phyloP scores from a whole-genome alignment of 2,888 invertebrate genomes.

The Ellobium chinense region DNA sequence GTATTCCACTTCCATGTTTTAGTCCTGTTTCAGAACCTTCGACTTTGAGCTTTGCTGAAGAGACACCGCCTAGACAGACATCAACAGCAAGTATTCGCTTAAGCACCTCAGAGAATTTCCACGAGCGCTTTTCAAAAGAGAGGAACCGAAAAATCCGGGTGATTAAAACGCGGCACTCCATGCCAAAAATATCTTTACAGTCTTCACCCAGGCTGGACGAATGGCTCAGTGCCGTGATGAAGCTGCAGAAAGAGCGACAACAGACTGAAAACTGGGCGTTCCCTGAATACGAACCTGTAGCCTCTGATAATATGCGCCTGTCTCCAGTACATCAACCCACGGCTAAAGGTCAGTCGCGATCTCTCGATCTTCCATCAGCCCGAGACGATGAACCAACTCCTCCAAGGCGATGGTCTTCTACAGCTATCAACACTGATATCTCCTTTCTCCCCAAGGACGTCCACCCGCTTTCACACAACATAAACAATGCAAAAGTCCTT shows the following conservation, averaged over 20 bases:
- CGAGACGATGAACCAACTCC: not conserved
- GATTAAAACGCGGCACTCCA: not conserved
- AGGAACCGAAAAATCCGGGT: slow-evolving; percentile 25
- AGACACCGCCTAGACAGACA: not conserved
- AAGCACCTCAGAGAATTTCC: not conserved
- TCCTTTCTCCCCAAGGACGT: not conserved
- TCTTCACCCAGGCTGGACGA: slow-evolving; percentile 16
- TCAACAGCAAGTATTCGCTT: slow-evolving; percentile 24
- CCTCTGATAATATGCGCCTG: not conserved
- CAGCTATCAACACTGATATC: slow-evolving; percentile 23
- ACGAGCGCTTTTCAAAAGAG: not conserved
- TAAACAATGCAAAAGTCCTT: not conserved
- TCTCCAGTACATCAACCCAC: not conserved
- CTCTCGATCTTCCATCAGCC: not conserved
- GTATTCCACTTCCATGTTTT: not conserved
- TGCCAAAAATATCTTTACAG: not conserved
- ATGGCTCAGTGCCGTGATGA: slow-evolving; percentile 36
- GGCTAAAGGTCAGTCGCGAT: not conserved
- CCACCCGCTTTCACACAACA: not conserved
- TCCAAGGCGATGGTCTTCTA: slow-evolving; percentile 24
- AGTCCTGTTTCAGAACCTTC: not conserved
- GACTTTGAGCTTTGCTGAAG: not conserved
- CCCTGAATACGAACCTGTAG: slow-evolving; percentile 10
- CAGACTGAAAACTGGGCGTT: not conserved
- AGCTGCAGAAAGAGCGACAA: not conserved